Percentiles rank a stretch among this genome's conserved stretches.
These are phyloP conservation scores for Phoxinus phoxinus DNA, from an alignment of 2,113 vertebrate species.

Conservation along the genomic window DNA sequence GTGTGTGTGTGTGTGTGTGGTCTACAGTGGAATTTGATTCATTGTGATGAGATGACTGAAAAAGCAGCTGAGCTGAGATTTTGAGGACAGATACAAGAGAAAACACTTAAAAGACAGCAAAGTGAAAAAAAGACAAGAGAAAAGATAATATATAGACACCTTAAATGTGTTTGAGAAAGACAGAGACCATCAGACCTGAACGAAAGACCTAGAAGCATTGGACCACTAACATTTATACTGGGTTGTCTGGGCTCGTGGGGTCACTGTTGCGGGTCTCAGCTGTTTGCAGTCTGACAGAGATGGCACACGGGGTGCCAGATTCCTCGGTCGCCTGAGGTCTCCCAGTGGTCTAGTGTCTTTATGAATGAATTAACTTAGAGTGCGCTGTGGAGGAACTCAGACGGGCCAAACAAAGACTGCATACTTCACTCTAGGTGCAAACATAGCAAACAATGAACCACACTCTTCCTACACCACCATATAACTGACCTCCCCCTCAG, in stretches of 20 bases:
- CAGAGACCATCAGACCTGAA: neutral
- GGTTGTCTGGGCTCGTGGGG: slow-evolving; percentile 27
- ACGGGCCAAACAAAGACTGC: slow-evolving; percentile 28
- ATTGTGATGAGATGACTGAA: slow-evolving; percentile 17
- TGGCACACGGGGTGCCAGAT: slow-evolving; percentile 34
- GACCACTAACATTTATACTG: neutral
- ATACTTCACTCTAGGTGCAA: slow-evolving; percentile 26
- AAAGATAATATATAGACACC: neutral
- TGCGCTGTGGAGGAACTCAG: slow-evolving; percentile 15
- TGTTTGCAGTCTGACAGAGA: slow-evolving; percentile 42
- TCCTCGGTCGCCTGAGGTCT: neutral
- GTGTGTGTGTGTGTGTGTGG: slow-evolving; percentile 26
- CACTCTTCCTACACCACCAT: neutral
- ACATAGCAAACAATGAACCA: slow-evolving; percentile 31
- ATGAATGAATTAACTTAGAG: slow-evolving; percentile 23
- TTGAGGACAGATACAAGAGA: neutral
- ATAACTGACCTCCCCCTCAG: neutral
- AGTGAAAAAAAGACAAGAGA: neutral
- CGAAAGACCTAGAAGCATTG: slow-evolving; percentile 1
- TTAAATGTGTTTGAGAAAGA: neutral
- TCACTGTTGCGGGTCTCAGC: slow-evolving; percentile 43
- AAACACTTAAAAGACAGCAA: neutral
- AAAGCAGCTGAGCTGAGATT: slow-evolving; percentile 1
- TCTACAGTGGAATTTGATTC: slow-evolving; percentile 40
- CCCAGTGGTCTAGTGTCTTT: slow-evolving; percentile 3